Conservation (phyloP, 2,888 invertebrate genomes). For the Himalopsyche japonica region DNA sequence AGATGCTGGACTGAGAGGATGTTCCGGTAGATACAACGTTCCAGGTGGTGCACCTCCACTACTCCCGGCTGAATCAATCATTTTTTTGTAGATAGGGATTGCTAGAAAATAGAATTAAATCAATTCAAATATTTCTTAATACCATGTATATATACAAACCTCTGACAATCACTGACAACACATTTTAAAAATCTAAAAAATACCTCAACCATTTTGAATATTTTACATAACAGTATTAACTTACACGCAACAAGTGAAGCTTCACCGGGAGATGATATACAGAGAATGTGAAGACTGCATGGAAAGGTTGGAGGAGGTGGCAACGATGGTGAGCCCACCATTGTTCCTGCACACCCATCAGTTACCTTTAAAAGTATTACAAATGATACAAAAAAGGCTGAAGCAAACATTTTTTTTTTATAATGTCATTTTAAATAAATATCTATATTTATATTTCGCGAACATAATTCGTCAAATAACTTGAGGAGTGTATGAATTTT, state of each 20-base stretch:
- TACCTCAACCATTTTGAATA: too few species aligned
- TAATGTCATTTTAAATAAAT: too few species aligned
- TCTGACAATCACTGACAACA: background rate
- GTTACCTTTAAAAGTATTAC: constrained; percentile 47
- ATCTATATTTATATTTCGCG: too few species aligned
- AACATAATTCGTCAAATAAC: too few species aligned
- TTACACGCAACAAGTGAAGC: constrained; percentile 54
- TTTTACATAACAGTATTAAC: constrained; percentile 18
- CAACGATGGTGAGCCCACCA: constrained; percentile 53
- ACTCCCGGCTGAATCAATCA: constrained; percentile 30
- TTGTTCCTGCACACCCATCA: constrained; percentile 56
- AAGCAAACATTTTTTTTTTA: too few species aligned
- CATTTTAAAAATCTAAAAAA: background rate
- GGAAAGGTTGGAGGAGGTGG: constrained; percentile 81
- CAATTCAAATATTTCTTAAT: background rate
- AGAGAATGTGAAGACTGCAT: constrained; percentile 77
- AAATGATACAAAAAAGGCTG: background rate
- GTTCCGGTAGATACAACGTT: constrained; percentile 27
- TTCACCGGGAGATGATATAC: constrained; percentile 69
- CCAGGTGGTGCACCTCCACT: constrained; percentile 24
- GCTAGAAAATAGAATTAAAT: constrained; percentile 14
- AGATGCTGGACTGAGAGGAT: constrained; percentile 19
- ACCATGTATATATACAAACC: background rate
- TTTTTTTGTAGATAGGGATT: constrained; percentile 24
- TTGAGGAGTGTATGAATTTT: too few species aligned